Conservation (phyloP, 2,113 vertebrate species). For the Noctilio leporinus region DNA sequence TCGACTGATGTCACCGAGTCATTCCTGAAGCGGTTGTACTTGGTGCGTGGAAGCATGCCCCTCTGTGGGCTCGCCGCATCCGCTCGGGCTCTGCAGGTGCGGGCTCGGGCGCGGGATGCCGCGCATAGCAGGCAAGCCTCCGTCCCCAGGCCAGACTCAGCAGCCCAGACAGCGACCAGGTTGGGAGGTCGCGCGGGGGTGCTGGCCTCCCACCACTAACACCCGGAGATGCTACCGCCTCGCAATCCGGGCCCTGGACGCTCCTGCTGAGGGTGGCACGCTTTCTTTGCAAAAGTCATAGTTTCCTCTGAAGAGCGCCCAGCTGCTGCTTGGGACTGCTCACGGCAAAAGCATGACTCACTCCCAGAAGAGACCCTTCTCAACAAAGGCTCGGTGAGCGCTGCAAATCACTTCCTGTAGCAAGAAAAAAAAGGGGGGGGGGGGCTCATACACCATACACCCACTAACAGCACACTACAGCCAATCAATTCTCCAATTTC, state of each 20-base stretch:
- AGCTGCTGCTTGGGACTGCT: conserved; percentile 88
- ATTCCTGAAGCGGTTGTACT: conserved; percentile 99
- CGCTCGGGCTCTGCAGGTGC: conserved; percentile 88
- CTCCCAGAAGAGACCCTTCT: conserved; percentile 97
- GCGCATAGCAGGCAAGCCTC: conserved; percentile 89
- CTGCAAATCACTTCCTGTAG: conserved; percentile 99
- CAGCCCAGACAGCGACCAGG: conserved; percentile 65
- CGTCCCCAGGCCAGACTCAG: conserved; percentile 69
- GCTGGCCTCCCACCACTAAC: conserved; percentile 23
- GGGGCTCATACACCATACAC: conserved; percentile 87
- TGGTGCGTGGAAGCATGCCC: conserved; percentile 99
- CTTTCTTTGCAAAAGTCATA: conserved; percentile 80
- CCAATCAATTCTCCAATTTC: conserved; percentile 95
- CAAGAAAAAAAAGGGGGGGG: conserved; percentile 79
- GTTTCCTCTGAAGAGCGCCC: conserved; percentile 83
- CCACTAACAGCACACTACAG: conserved; percentile 94
- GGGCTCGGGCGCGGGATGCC: conserved; percentile 84
- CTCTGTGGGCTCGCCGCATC: conserved; percentile 90
- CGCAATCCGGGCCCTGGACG: conserved; percentile 42
- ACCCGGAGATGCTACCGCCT: conserved; percentile 9
- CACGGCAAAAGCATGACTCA: conserved; percentile 98
- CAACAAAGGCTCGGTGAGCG: conserved; percentile 99
- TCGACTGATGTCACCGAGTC: conserved; percentile 99
- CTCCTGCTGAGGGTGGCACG: conserved; percentile 70
- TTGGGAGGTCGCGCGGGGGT: not conserved